Conservation (phyloP, 35 echinoderm and acorn worm species). For the Hemicentrotus pulcherrimus region DNA sequence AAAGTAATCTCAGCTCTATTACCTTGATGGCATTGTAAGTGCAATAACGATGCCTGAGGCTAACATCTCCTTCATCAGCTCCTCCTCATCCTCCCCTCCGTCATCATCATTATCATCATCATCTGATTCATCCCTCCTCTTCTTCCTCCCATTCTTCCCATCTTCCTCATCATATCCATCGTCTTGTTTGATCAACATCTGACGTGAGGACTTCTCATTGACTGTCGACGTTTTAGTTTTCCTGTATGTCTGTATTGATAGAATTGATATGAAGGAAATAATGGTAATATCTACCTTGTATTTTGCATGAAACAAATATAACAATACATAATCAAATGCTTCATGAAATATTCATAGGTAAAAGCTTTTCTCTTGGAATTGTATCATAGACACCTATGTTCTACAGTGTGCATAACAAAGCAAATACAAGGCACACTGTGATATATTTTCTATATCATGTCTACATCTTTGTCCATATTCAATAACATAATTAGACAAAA, state of each 20-base stretch:
- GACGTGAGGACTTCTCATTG: neutral
- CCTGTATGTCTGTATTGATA: conserved; percentile 4
- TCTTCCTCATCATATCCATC: neutral
- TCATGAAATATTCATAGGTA: no score
- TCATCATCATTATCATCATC: conserved; percentile 24
- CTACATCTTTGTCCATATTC: no score
- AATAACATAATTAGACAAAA: no score
- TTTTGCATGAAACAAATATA: no score
- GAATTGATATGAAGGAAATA: neutral
- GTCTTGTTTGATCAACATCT: neutral
- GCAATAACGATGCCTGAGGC: conserved; percentile 36
- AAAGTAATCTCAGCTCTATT: neutral
- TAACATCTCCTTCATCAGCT: conserved; percentile 19
- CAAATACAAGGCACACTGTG: no score
- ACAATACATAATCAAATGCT: no score
- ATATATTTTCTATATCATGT: no score
- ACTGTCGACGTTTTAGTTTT: neutral
- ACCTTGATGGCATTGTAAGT: conserved; percentile 49
- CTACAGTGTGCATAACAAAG: no score
- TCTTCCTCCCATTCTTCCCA: neutral
- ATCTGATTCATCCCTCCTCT: neutral
- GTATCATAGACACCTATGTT: no score
- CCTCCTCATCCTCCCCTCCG: neutral
- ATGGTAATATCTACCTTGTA: no score
- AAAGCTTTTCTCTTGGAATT: no score